Evolutionary conservation across 2,888 invertebrate species (phyloP).

Genomic region (Drosophila stalkeri): DNA sequence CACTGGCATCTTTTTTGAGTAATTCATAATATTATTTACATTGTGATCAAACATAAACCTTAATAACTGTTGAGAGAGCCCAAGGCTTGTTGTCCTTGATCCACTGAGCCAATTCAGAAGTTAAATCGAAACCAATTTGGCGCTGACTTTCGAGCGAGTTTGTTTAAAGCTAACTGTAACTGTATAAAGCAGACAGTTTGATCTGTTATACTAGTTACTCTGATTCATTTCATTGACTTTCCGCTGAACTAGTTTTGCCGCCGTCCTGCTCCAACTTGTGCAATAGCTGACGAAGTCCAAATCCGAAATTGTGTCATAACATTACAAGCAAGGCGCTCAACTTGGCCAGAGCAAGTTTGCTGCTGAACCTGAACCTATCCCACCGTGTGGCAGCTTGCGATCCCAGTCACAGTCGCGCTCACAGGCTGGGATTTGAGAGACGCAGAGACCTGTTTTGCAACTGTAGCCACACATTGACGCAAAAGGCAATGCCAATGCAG

Average conservation of each 20-base stretch:
- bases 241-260: conserved; percentile 41
- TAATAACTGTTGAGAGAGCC: background rate
- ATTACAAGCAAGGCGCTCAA: conserved; percentile 66
- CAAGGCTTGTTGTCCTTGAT: conserved; percentile 43
- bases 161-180: conserved; percentile 39
- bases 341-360: conserved; percentile 46
- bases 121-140: conserved; percentile 3
- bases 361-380: conserved; percentile 77
- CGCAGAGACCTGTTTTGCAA: conserved; percentile 61
- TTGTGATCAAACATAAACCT: background rate
- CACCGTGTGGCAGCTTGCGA: conserved; percentile 48
- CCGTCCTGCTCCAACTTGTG: conserved; percentile 30
- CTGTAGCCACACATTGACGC: conserved; percentile 16
- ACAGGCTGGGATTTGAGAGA: conserved; percentile 21
- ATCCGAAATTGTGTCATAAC: conserved; percentile 74
- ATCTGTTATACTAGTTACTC: conserved; percentile 21
- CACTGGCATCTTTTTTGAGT: background rate
- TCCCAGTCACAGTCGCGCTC: conserved; percentile 5
- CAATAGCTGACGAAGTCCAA: conserved; percentile 38
- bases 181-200: conserved; percentile 27
- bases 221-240: conserved; percentile 45
- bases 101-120: conserved; percentile 20
- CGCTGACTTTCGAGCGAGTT: conserved; percentile 27
- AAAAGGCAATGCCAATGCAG: conserved; percentile 38
- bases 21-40: background rate